These are phyloP conservation scores for Scelioninae gen. 1 DNA, from an alignment of 2,888 invertebrate species.

Conservation along the genomic window DNA sequence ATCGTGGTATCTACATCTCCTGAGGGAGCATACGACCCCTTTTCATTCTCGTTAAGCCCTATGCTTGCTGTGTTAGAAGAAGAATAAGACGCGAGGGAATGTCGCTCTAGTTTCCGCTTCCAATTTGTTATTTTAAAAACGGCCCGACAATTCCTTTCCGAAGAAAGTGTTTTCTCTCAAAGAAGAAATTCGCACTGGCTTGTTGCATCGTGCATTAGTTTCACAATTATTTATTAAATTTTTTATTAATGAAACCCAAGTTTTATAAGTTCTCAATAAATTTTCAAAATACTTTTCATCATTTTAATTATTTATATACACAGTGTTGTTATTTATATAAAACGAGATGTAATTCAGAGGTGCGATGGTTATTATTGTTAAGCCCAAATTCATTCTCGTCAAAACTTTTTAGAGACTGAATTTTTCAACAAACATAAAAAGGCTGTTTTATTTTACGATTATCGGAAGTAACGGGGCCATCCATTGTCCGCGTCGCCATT, in stretches of 20 bases:
- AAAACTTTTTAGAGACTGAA: slow-evolving; percentile 33
- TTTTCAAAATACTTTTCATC: not conserved
- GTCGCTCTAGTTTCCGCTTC: slow-evolving; percentile 62
- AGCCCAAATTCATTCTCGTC: slow-evolving; percentile 28
- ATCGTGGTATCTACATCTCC: slow-evolving; percentile 65
- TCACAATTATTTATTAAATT: not conserved
- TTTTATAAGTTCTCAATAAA: not conserved
- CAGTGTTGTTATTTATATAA: slow-evolving; percentile 11
- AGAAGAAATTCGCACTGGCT: slow-evolving; percentile 14
- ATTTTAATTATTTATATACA: slow-evolving; percentile 25
- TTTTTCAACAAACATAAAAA: slow-evolving; percentile 43
- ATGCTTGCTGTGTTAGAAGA: slow-evolving; percentile 64
- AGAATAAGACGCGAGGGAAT: slow-evolving; percentile 65
- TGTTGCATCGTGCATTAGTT: slow-evolving; percentile 2
- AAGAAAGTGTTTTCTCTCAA: slow-evolving; percentile 45
- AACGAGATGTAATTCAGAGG: slow-evolving; percentile 12
- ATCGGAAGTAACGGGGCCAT: slow-evolving; percentile 42
- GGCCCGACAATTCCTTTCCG: slow-evolving; percentile 31
- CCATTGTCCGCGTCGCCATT: slow-evolving; percentile 44
- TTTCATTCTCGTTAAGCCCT: slow-evolving; percentile 60
- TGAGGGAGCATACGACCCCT: slow-evolving; percentile 60
- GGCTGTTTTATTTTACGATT: slow-evolving; percentile 49
- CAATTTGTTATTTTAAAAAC: slow-evolving; percentile 65
- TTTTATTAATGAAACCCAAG: not conserved
- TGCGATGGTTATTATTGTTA: slow-evolving; percentile 29